These are phyloP conservation scores for Papilio glaucus DNA, from an alignment of 1,140 invertebrate species.

Conservation along the genomic window DNA sequence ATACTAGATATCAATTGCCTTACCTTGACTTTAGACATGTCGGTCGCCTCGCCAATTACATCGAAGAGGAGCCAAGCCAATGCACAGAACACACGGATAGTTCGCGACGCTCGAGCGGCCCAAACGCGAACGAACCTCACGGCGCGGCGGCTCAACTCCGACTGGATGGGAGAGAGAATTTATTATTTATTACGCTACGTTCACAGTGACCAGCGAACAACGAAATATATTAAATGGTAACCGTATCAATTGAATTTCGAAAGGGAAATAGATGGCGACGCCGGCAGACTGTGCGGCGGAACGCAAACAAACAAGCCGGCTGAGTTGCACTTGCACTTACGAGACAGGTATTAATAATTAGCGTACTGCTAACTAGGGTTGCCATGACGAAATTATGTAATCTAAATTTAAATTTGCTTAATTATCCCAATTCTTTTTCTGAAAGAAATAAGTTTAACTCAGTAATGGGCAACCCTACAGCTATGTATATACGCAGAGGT, in stretches of 20 bases:
- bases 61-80: constrained; percentile 41
- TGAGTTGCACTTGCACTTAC: background rate
- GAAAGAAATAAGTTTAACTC: background rate
- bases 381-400: background rate
- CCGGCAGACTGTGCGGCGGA: constrained; percentile 27
- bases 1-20: constrained; percentile 43
- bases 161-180: constrained; percentile 24
- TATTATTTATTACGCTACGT: constrained; percentile 31
- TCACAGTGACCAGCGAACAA: constrained; percentile 9
- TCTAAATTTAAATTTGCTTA: background rate
- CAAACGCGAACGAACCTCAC: constrained; percentile 39
- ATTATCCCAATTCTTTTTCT: background rate
- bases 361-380: constrained; percentile 9
- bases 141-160: constrained; percentile 19
- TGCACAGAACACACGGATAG: constrained; percentile 37
- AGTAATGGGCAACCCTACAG: background rate
- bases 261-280: constrained; percentile 22
- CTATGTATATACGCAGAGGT: too few relatives aligned
- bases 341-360: constrained; percentile 27
- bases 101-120: constrained; percentile 21
- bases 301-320: constrained; percentile 26
- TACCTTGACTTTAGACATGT: constrained; percentile 75
- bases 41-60: constrained; percentile 56
- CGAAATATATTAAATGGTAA: constrained; percentile 27
- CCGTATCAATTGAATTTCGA: constrained; percentile 25